Evolutionary conservation across 2,113 vertebrate species (phyloP).

Genomic region (Scortum barcoo): DNA sequence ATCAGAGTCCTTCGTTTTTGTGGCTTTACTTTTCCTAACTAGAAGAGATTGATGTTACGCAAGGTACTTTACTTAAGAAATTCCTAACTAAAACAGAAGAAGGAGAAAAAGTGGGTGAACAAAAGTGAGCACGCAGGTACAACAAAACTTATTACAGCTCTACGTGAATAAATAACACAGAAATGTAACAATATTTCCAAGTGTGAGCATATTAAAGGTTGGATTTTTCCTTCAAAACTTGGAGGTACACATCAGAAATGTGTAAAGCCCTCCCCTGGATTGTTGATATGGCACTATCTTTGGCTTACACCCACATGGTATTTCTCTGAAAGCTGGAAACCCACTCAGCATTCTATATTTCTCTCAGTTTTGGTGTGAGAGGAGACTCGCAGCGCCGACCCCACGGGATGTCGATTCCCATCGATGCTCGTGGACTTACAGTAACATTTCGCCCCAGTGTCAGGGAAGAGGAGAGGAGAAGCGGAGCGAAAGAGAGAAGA

Average conservation of each 20-base stretch:
- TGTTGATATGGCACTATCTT: constrained; percentile 45
- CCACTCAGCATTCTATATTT: constrained; percentile 54
- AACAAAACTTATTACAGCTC: neutral
- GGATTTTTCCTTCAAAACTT: constrained; percentile 17
- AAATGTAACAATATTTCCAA: neutral
- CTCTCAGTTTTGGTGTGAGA: constrained; percentile 40
- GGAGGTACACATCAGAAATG: constrained; percentile 17
- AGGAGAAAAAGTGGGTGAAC: neutral
- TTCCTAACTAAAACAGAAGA: neutral
- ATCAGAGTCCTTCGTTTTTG: neutral
- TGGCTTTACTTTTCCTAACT: neutral
- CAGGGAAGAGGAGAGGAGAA: constrained; percentile 48
- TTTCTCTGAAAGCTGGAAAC: constrained; percentile 57
- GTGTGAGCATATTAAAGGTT: neutral
- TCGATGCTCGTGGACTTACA: constrained; percentile 36
- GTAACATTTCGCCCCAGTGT: constrained; percentile 56
- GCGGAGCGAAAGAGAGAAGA: constrained; percentile 48
- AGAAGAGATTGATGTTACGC: neutral
- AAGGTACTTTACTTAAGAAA: neutral
- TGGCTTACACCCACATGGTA: constrained; percentile 50
- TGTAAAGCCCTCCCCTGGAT: constrained; percentile 46
- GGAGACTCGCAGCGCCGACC: constrained; percentile 20
- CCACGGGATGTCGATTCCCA: constrained; percentile 37
- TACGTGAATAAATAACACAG: neutral
- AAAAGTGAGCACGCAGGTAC: neutral